Base-by-base conservation (phyloP, 1,140 invertebrate genomes). In the Drosophila seguyi region DNA sequence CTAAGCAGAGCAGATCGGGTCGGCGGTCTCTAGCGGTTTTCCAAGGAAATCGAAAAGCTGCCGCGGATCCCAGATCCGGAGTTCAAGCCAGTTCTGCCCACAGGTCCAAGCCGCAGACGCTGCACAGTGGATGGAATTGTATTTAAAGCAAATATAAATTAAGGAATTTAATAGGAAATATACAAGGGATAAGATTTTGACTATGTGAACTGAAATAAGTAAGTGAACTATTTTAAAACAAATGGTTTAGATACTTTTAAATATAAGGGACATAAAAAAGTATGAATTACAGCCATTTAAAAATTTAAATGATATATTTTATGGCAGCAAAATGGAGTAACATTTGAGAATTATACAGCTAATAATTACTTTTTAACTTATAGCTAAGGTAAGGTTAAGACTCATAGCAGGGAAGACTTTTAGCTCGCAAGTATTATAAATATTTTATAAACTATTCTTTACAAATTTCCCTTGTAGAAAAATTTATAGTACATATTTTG, bases 1-100 rank as follows among this genome's bases (percentile, higher is more conserved):
- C 75, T 79, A 78, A 77, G 74, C 74, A 68, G 62, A 76, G 62
- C 61, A 75, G 74, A 38, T 57, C 69, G 36, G 62, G 74, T 55
- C 58, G 67, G 48, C 62, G 75, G 81, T 90, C 85, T 90, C 85
- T 90, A 90, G 85, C 85, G 85, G 86, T 90, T 90, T 90, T 90
- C 85, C 86, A 90, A 90, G 86, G 85, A 90, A 90, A 90, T 90
- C 86, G 85, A 84, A 88, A 75, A 52, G 75, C 56, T 61, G 72
- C 65, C 50, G 65, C 53, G n/a, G 71, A 55, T 50, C 36, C 75
- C 22, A 79, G 67, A 55, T 55, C 60, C 68, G 57, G 14, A 84
- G 57, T 68, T 78, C 20, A 71, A 73, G 50, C 59, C 41, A 36
- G 50, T 75, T 75, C 75, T 83, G 65, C 53, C 81, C 79, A 73